Percentiles rank a stretch among this genome's conserved stretches.
Conservation (phyloP, 2,888 invertebrate genomes). For the Bombyx huttoni region DNA sequence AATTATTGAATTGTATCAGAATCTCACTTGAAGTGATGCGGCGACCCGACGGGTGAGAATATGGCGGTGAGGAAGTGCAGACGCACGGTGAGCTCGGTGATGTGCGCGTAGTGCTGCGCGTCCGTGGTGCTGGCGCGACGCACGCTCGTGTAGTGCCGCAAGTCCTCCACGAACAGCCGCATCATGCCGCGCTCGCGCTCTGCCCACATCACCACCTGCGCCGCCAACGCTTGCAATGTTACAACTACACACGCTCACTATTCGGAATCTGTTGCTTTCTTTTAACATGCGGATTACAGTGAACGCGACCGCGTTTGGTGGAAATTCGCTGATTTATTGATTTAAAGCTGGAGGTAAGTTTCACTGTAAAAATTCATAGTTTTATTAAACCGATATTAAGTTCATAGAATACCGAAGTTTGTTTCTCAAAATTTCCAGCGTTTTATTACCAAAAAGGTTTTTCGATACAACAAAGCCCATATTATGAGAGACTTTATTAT, state of each 20-base stretch:
- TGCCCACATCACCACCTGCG: constrained; percentile 89
- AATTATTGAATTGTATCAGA: neutral
- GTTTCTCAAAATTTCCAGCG: no score
- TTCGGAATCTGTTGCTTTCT: no score
- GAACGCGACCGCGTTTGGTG: no score
- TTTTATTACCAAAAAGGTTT: neutral
- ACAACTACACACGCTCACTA: no score
- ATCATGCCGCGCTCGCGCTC: constrained; percentile 94
- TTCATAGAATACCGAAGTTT: no score
- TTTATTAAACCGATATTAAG: no score
- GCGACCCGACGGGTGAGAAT: constrained; percentile 91
- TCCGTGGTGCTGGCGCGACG: constrained; percentile 22
- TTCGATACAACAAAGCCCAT: neutral
- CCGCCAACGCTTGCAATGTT: no score
- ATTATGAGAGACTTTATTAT: no score
- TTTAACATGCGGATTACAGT: no score
- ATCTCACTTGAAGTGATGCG: constrained; percentile 84
- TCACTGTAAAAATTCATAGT: no score
- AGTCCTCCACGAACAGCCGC: constrained; percentile 90
- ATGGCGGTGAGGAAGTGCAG: constrained; percentile 93
- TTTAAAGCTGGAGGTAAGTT: no score
- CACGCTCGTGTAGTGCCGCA: constrained; percentile 75
- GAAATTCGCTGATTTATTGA: no score
- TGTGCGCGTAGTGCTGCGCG: constrained; percentile 73
- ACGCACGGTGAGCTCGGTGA: constrained; percentile 91